Evolutionary conservation across 2,888 invertebrate species (phyloP).

Genomic region (Ophonus ardosiacus): DNA sequence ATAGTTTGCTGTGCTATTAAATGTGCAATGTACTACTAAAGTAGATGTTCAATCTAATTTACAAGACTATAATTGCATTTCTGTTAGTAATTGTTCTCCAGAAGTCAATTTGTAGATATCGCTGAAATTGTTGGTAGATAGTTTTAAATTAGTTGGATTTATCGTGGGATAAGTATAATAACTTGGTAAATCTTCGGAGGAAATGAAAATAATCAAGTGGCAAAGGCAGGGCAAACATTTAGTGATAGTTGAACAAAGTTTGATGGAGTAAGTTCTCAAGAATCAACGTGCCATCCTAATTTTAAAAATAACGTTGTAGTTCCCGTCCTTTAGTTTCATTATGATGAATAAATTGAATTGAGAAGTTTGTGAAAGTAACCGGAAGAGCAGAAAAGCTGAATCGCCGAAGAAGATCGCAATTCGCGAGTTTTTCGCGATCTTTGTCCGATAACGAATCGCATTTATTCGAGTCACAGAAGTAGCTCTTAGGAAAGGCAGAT

Average conservation of each 20-base stretch:
- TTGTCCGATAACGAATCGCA: conserved; percentile 39
- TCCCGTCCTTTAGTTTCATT: conserved; percentile 35
- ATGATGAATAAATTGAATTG: conserved; percentile 49
- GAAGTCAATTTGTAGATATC: not conserved
- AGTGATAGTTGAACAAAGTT: conserved; percentile 34
- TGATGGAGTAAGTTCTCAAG: conserved; percentile 14
- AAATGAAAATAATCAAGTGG: conserved; percentile 35
- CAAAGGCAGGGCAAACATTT: conserved; percentile 16
- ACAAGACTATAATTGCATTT: not conserved
- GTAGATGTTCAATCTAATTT: not conserved
- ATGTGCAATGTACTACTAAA: not conserved
- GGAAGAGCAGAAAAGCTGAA: conserved; percentile 11
- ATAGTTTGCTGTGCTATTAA: not conserved
- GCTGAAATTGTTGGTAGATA: conserved; percentile 8
- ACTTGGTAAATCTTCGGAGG: conserved; percentile 28
- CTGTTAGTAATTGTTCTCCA: not conserved
- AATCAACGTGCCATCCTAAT: conserved; percentile 8
- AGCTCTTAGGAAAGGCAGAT: not conserved
- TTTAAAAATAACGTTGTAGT: conserved; percentile 28
- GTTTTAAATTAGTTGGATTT: conserved; percentile 42
- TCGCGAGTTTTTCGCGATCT: conserved; percentile 23
- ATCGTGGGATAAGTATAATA: conserved; percentile 28
- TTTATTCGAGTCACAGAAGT: conserved; percentile 6
- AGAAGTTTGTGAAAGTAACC: conserved; percentile 44
- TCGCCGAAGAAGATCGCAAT: conserved; percentile 20